Base-by-base conservation (phyloP, 2,888 invertebrate genomes). In the Sesamia inferens region DNA sequence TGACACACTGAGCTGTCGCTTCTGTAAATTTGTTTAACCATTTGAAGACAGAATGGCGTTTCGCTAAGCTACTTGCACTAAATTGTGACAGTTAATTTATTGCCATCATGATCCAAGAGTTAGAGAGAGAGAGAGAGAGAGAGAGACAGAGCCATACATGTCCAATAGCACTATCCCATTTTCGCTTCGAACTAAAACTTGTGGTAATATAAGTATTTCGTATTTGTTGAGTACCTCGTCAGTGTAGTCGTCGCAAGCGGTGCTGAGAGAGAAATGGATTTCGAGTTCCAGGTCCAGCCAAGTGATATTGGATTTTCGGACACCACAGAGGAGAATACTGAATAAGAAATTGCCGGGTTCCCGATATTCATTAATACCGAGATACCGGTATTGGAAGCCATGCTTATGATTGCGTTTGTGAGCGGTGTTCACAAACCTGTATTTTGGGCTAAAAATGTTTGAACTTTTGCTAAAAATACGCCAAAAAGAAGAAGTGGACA, bases 21-120 rank as follows among this genome's bases (percentile, higher is more conserved):
- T 54, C 31, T 76, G 62, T 67, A 19, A 16, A 51, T 19, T 65
- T 81, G 10, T 57, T 6, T 68, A 61, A 39, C 55, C 24, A 48
- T 48, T 58, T 42, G 24, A 24, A 16, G 31, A 44, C 31, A 6
- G 2, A 58, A n/a, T 6, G 31, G n/a, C 31, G 14, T 55, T 31
- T 58, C 4, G 5, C 4, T 16, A 57, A n/a, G 16, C 10, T 31
- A 6, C 22, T 51, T 8, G 19, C 19, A 7, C 19, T 19, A 2
- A 19, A 8, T 51, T 51, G 3, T 51, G 19, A 48, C 7, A 16
- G 16, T 48, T 48, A 48, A 48, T 48, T 48, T 19, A 48, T 16
- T 48, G 48, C 16, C 48, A 19, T 48, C 48, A 7, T 48, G 51
- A 19, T 51, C 8, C 19, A 7, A 8, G 51, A 19, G 51, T 51